Evolutionary conservation across 2,113 vertebrate genomes (phyloP).

Genomic region (Nothocercus julius): DNA sequence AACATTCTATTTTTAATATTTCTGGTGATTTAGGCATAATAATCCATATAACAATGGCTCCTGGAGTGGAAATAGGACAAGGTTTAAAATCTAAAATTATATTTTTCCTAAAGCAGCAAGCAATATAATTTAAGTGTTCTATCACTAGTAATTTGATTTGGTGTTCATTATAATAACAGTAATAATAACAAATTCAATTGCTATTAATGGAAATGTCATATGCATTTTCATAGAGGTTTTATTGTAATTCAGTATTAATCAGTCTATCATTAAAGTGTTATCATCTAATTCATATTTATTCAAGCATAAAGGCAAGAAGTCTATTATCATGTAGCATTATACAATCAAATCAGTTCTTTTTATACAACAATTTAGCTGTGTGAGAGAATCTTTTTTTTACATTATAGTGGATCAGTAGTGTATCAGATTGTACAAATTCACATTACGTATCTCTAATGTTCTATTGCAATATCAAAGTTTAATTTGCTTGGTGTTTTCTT

Average conservation of each 20-base stretch:
- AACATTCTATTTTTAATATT: background rate
- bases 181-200: conserved; percentile 67
- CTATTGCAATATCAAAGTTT: background rate
- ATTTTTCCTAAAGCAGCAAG: conserved; percentile 8
- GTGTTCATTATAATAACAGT: conserved; percentile 55
- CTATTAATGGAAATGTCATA: conserved; percentile 60
- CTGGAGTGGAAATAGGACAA: background rate
- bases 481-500: background rate
- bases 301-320: conserved; percentile 42
- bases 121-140: conserved; percentile 25
- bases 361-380: background rate
- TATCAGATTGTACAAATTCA: background rate
- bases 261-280: conserved; percentile 53
- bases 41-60: background rate
- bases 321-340: background rate
- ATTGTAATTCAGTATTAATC: conserved; percentile 64
- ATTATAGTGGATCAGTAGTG: background rate
- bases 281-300: conserved; percentile 61
- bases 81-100: background rate
- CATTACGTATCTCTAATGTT: background rate
- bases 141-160: conserved; percentile 52
- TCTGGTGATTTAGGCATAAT: background rate
- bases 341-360: background rate
- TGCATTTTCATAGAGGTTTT: conserved; percentile 37
- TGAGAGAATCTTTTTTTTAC: background rate